Percentiles rank a stretch among this genome's conserved stretches.
Evolutionary conservation across 2,888 invertebrate species (phyloP).

Genomic region (Tyria jacobaeae): DNA sequence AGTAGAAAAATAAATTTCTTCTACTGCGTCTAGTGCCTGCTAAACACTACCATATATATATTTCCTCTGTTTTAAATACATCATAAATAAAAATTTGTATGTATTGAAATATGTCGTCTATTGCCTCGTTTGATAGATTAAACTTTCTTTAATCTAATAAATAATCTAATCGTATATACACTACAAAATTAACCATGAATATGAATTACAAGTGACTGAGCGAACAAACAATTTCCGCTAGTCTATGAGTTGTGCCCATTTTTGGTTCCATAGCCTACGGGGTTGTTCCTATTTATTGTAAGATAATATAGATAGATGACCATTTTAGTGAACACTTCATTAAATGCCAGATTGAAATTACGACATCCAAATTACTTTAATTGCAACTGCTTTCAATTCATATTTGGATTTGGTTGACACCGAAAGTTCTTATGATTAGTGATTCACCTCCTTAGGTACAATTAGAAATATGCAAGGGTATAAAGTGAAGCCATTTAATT

Average conservation of each 20-base stretch:
- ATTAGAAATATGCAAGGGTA: no score
- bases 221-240: constrained; percentile 17
- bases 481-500: no score
- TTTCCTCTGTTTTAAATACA: neutral
- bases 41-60: no score
- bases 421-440: constrained; percentile 4
- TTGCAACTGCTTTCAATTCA: constrained; percentile 10
- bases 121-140: neutral
- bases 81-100: constrained; percentile 3
- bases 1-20: no score
- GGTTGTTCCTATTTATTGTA: constrained; percentile 13
- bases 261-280: constrained; percentile 33
- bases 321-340: constrained; percentile 34
- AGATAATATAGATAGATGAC: constrained; percentile 25
- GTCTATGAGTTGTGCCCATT: constrained; percentile 15
- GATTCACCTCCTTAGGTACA: no score
- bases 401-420: neutral
- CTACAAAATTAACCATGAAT: neutral
- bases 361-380: constrained; percentile 14
- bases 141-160: constrained; percentile 12
- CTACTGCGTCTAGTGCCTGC: no score
- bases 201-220: neutral
- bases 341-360: constrained; percentile 14
- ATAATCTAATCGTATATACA: neutral
- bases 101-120: neutral